Conservation (phyloP, 2,888 invertebrate genomes). For the Oscheius sp. region DNA sequence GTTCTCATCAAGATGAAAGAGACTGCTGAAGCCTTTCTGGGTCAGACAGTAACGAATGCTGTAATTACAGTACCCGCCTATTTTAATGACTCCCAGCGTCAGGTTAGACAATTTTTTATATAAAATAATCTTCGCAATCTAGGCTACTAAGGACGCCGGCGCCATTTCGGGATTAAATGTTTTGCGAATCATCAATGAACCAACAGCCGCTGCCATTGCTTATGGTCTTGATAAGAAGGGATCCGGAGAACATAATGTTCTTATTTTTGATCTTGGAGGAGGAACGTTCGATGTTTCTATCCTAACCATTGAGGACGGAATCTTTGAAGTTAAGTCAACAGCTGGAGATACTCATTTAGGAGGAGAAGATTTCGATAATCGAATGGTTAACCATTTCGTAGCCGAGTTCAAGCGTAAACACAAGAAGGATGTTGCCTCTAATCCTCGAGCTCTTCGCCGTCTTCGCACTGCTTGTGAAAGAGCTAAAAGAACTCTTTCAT, state of each 20-base stretch:
- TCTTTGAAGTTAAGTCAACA: slow-evolving; percentile 90
- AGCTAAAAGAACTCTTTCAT: slow-evolving; percentile 77
- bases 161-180: slow-evolving; percentile 71
- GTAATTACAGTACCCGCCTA: slow-evolving; percentile 85
- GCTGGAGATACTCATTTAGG: slow-evolving; percentile 84
- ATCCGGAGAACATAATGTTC: slow-evolving; percentile 72
- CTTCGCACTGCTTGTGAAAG: slow-evolving; percentile 87
- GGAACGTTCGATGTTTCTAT: slow-evolving; percentile 93
- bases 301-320: slow-evolving; percentile 90
- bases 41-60: slow-evolving; percentile 83
- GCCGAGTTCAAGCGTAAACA: slow-evolving; percentile 76
- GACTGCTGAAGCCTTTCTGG: slow-evolving; percentile 75
- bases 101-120: too few species aligned
- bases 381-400: slow-evolving; percentile 73
- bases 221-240: slow-evolving; percentile 77
- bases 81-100: slow-evolving; percentile 92
- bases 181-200: slow-evolving; percentile 71
- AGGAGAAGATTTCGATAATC: slow-evolving; percentile 75
- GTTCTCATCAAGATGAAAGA: slow-evolving; percentile 64
- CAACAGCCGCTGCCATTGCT: slow-evolving; percentile 80
- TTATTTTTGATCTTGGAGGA: slow-evolving; percentile 80
- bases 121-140: too few species aligned
- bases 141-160: slow-evolving; percentile 74
- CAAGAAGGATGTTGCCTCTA: slow-evolving; percentile 84
- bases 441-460: slow-evolving; percentile 89